phyloP scores from a whole-genome alignment of 2,113 vertebrate genomes.

The Bambusicola thoracicus region DNA sequence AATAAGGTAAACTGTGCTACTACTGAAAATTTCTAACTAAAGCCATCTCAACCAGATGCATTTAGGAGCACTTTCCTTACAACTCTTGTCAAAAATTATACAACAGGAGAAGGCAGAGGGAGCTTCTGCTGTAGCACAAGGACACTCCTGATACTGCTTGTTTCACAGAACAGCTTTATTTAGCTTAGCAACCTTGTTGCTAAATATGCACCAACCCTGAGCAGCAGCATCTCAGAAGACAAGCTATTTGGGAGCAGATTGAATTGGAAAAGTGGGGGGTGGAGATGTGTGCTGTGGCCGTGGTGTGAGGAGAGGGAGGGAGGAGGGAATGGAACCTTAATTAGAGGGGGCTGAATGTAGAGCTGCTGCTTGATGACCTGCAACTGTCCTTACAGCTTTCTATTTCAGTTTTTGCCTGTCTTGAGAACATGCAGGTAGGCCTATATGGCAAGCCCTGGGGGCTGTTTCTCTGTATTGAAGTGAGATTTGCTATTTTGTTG shows the following conservation, averaged over 20 bases:
- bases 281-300: not conserved
- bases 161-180: conserved; percentile 8
- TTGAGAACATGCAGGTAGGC: not conserved
- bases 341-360: not conserved
- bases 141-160: not conserved
- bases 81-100: not conserved
- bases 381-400: not conserved
- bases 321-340: not conserved
- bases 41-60: accelerated
- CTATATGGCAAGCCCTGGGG: not conserved
- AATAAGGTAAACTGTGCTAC: not conserved
- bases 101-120: not conserved
- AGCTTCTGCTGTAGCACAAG: not conserved
- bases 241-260: not conserved
- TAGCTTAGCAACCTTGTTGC: not conserved
- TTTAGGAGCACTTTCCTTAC: accelerated
- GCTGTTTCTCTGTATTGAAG: not conserved
- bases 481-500: not conserved
- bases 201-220: not conserved
- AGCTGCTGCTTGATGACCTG: not conserved
- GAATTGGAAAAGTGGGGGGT: not conserved
- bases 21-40: not conserved
- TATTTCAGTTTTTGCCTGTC: not conserved
- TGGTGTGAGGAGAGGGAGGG: not conserved
- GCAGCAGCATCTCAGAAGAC: not conserved